A percentile compares a stretch with the other conserved stretches of the same genome.
Evolutionary conservation across 2,888 invertebrate genomes (phyloP).

Genomic region (Lasioglossum lativentre): DNA sequence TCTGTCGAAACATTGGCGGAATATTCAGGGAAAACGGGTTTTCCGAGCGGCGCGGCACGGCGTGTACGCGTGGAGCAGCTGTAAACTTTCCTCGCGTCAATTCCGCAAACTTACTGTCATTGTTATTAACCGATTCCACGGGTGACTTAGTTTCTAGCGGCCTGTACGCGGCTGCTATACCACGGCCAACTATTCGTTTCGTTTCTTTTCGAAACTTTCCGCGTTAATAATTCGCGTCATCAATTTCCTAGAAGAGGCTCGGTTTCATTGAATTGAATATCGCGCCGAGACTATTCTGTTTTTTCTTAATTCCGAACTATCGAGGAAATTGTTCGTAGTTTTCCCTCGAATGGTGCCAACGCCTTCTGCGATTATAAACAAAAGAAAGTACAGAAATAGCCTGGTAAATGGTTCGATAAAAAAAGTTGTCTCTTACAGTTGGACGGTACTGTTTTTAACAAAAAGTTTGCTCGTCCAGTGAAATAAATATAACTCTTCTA

Average conservation of each 20-base stretch:
- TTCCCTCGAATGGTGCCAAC: neutral
- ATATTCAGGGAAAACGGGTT: constrained; percentile 13
- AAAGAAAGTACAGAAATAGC: neutral
- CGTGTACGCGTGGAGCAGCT: constrained; percentile 21
- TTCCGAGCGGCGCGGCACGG: neutral
- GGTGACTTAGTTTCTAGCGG: constrained; percentile 27
- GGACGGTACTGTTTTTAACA: neutral
- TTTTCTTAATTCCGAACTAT: neutral
- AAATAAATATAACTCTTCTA: neutral
- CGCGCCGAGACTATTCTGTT: neutral
- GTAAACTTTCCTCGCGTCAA: constrained; percentile 35
- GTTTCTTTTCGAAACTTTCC: constrained; percentile 22
- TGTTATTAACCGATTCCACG: constrained; percentile 33
- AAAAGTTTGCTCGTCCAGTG: neutral
- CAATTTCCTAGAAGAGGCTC: neutral
- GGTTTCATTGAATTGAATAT: neutral
- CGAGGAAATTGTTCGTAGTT: neutral
- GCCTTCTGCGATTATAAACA: neutral
- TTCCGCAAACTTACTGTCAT: constrained; percentile 29
- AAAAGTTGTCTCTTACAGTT: neutral
- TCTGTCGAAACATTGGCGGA: neutral
- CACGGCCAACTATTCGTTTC: constrained; percentile 20
- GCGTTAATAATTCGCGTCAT: constrained; percentile 39
- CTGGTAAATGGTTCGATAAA: neutral
- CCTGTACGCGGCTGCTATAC: constrained; percentile 21